These are phyloP conservation scores for Polydrusus cervinus DNA, from an alignment of 2,888 invertebrate genomes.

Conservation along the genomic window DNA sequence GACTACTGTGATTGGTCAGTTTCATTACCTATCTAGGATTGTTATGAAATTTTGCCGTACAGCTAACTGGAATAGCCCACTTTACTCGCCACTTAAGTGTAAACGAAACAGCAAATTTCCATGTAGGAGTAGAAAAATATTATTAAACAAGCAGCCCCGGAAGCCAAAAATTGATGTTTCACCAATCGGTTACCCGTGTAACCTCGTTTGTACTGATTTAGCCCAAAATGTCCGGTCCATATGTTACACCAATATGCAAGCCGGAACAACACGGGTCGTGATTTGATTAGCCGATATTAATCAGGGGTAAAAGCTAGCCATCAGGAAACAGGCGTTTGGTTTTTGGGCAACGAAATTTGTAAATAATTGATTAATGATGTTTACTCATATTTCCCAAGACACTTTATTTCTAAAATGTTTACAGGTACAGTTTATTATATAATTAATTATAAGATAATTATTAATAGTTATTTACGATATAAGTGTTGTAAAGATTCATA, in stretches of 20 bases:
- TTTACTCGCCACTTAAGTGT: too few relatives aligned
- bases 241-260: constrained; percentile 23
- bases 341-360: neutral
- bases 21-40: too few relatives aligned
- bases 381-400: neutral
- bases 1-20: too few relatives aligned
- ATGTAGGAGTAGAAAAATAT: too few relatives aligned
- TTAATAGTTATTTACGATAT: too few relatives aligned
- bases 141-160: neutral
- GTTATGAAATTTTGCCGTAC: too few relatives aligned
- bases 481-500: too few relatives aligned
- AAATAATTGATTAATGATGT: constrained; percentile 10
- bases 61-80: too few relatives aligned
- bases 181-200: constrained; percentile 18
- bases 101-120: too few relatives aligned
- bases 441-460: too few relatives aligned
- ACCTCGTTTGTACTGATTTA: constrained; percentile 22
- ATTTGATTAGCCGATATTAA: constrained; percentile 36
- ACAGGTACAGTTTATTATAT: too few relatives aligned
- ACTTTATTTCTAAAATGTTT: too few relatives aligned
- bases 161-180: constrained; percentile 18
- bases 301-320: constrained; percentile 17
- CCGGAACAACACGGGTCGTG: constrained; percentile 14
- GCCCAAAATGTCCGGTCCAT: constrained; percentile 9
- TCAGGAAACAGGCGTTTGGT: constrained; percentile 10